Conservation (phyloP, 2,888 invertebrate species). For the Torymus aiolomorphi region DNA sequence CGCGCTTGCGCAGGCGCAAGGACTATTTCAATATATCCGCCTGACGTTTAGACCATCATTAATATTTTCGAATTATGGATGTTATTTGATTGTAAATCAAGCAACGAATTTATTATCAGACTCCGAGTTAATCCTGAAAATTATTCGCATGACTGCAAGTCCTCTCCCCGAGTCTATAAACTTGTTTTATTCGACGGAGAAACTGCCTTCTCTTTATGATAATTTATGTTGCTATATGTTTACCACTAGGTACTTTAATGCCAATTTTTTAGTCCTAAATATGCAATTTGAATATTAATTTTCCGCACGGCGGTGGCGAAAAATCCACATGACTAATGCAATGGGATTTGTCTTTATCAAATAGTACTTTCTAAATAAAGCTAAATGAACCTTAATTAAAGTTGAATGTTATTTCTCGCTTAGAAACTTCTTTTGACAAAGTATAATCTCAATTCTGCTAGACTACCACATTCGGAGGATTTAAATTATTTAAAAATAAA, state of each 20-base stretch:
- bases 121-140: slow-evolving; percentile 43
- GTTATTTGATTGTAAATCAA: slow-evolving; percentile 43
- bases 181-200: slow-evolving; percentile 47
- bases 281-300: slow-evolving; percentile 37
- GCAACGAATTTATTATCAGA: slow-evolving; percentile 40
- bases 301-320: background rate
- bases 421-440: too few species aligned
- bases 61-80: slow-evolving; percentile 44
- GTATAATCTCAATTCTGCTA: too few species aligned
- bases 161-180: slow-evolving; percentile 42
- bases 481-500: too few species aligned
- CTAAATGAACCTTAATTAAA: background rate
- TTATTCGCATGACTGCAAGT: slow-evolving; percentile 37
- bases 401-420: background rate
- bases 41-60: slow-evolving; percentile 36
- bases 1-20: background rate
- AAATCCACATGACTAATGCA: slow-evolving; percentile 10
- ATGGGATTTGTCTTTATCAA: slow-evolving; percentile 22
- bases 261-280: slow-evolving; percentile 29
- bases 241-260: slow-evolving; percentile 32
- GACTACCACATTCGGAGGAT: too few species aligned
- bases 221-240: slow-evolving; percentile 41
- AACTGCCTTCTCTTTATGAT: slow-evolving; percentile 48
- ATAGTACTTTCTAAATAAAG: background rate
- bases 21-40: slow-evolving; percentile 27